Base-by-base conservation (phyloP, 2,113 vertebrate genomes). In the Xiphophorus couchianus region DNA sequence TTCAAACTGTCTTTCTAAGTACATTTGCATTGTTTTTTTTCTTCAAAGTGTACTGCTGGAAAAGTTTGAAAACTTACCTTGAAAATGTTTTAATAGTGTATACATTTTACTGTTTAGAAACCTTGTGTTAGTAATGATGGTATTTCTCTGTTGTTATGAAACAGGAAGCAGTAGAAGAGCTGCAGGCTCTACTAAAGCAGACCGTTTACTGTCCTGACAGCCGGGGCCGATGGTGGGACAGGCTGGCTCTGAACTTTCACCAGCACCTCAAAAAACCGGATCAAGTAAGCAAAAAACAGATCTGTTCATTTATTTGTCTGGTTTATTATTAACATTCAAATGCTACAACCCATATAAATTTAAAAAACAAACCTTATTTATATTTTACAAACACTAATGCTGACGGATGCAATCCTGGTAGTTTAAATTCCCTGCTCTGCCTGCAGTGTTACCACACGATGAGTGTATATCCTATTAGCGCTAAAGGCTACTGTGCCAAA, bases 151-250 rank as follows among this genome's bases (percentile, higher is more conserved):
- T n/a, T 29, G 70, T 76, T 71, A 5, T 78, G 14, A 51, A 54
- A 1, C 76, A 99, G 98, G 96, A 97, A 62, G 97, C 98, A 0
- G 96, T 96, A 42, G 82, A 91, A 58, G 94, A 97, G 86, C 94
- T 99, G 30, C 92, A 85, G 78, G 85, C 72, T 12, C 95, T 99
- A 35, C 85, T 99, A 73, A 88, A 91, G 29, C 98, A 99, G 89
- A 84, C 89, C 0, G 58, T 94, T 66, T 99, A 96, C 33, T 99
- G 98, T 91, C 91, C 90, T 2, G 96, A 96, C 94, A 97, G 96
- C 89, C 95, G 97, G 80, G 97, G 98, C 61, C 94, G 96, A 2
- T 99, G 98, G 98, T 99, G 98, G 98, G 97, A 99, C 77, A 94
- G 98, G 5, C 93, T 99, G 35, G 96, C 96, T 0, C 95, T 99